Evolutionary conservation across 2,113 vertebrate genomes (phyloP), one percentile per base, ranked within the genome.

Genomic region (Smithornis capensis): DNA sequence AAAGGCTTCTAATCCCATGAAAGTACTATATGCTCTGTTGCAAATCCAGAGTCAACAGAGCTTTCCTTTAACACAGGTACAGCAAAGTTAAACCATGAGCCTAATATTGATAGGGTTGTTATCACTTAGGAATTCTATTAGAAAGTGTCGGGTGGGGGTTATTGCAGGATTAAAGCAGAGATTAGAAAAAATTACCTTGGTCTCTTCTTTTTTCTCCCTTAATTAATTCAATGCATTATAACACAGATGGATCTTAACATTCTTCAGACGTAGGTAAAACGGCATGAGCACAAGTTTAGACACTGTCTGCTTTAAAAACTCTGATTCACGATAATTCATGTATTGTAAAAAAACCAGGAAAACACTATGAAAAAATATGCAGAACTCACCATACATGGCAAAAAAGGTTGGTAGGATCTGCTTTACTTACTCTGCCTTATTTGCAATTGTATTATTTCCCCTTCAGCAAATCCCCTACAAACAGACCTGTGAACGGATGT

Each of bases 1-100:
- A 81, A 50, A 35, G 59, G 68, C 53, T 97, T 93, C 96, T 95
- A 92, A 95, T 77, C 93, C 89, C 90, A 57, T 63, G 68, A 69
- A 94, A 94, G 73, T 35, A 91, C 64, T 90, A 12, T 75, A 62
- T 47, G 83, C 60, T 68, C 67, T 88, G 71, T 55, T 83, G 84
- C 89, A 95, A 94, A 94, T 47, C 80, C 90, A 59, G 83, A 75
- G 77, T 77, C 71, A 93, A 95, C 90, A 96, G 50, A 47, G 45
- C 33, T 80, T 90, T 92, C 85, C 87, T 94, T 76, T 53, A 95
- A 83, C 45, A 92, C 73, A 90, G 76, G 62, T 59, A 84, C 71
- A 71, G 67, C 24, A 62, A 68, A 82, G 94, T 67, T 77, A 78
- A 38, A 95, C 59, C 42, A 15, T 17, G 45, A 50, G 71, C 38